phyloP scores from a whole-genome alignment of 2,113 vertebrate genomes.

The Upupa epops region DNA sequence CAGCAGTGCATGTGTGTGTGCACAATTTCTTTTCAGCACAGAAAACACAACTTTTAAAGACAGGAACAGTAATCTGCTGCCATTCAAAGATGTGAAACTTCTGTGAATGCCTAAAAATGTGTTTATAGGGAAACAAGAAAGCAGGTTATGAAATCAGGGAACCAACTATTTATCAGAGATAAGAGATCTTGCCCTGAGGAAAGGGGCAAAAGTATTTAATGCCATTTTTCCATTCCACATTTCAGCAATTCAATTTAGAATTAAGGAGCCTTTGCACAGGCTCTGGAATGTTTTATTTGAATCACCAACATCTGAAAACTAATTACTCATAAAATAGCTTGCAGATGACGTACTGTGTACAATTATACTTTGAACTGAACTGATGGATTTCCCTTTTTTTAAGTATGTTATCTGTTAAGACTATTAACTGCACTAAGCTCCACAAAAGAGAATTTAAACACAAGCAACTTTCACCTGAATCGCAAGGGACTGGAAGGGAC shows the following conservation, averaged over 20 bases:
- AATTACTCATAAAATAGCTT: slow-evolving; percentile 22
- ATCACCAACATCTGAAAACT: slow-evolving; percentile 10
- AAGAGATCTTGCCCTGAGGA: not conserved
- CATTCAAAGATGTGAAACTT: slow-evolving; percentile 26
- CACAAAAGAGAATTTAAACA: not conserved
- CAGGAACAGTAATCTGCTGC: not conserved
- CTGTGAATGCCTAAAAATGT: slow-evolving; percentile 10
- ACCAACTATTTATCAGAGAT: not conserved
- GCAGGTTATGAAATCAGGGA: not conserved
- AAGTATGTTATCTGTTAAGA: not conserved
- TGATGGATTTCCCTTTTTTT: not conserved
- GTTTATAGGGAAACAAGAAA: slow-evolving; percentile 24
- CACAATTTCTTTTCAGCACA: not conserved
- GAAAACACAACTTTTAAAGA: slow-evolving; percentile 8
- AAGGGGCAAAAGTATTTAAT: not conserved
- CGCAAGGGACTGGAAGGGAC: too few species aligned
- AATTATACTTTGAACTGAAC: not conserved
- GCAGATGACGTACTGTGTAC: not conserved
- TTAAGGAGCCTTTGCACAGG: not conserved
- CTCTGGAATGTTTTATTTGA: slow-evolving; percentile 12
- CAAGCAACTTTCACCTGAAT: not conserved
- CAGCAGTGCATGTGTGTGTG: not conserved
- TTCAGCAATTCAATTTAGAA: slow-evolving; percentile 15
- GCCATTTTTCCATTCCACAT: slow-evolving; percentile 2
- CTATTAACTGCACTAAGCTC: not conserved